Evolutionary conservation across 1,140 invertebrate species (phyloP).

Genomic region (Drosophila bipectinata): DNA sequence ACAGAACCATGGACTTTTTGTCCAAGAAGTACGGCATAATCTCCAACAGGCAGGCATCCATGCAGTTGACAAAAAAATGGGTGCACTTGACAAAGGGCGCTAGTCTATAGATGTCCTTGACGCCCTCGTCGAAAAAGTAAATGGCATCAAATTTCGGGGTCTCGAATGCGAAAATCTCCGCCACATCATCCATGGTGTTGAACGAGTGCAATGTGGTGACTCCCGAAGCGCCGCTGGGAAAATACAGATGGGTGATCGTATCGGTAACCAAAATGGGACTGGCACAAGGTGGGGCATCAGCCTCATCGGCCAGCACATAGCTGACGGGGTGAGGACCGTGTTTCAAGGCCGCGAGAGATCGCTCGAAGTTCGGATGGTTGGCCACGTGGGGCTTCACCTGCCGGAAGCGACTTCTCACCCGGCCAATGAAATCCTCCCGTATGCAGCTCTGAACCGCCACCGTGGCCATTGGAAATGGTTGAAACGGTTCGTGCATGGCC

Average conservation of each 20-base stretch:
- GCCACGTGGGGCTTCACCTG: conserved; percentile 64
- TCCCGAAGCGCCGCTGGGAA: conserved; percentile 51
- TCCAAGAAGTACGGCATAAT: conserved; percentile 38
- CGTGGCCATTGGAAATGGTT: conserved; percentile 43
- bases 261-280: conserved; percentile 61
- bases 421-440: conserved; percentile 52
- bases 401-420: conserved; percentile 42
- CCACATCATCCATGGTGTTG: conserved; percentile 17
- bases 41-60: conserved; percentile 49
- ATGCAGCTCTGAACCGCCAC: conserved; percentile 55
- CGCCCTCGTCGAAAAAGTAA: conserved; percentile 51
- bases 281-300: conserved; percentile 52
- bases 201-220: conserved; percentile 50
- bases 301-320: conserved; percentile 46
- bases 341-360: conserved; percentile 23
- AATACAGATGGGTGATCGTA: conserved; percentile 46
- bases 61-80: conserved; percentile 63
- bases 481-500: conserved; percentile 64
- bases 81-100: conserved; percentile 21
- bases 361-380: conserved; percentile 49
- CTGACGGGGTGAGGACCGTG: conserved; percentile 8
- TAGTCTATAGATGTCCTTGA: conserved; percentile 36
- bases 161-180: conserved; percentile 18
- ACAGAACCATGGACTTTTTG: conserved; percentile 15
- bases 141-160: conserved; percentile 41